Base-by-base conservation (phyloP, 2,888 invertebrate species). In the Ectobius pallidus region DNA sequence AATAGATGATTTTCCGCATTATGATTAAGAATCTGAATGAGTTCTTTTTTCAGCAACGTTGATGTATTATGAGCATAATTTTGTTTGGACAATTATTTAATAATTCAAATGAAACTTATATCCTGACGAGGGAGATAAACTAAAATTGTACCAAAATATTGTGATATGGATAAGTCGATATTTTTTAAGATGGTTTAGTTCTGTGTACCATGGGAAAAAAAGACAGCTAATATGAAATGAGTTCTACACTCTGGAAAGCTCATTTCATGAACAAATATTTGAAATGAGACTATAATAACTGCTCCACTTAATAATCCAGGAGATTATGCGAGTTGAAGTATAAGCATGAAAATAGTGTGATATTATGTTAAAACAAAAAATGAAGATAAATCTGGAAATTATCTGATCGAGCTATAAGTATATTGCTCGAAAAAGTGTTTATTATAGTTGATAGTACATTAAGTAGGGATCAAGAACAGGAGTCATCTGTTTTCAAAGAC, bases 331-430 rank as follows among this genome's bases (percentile, higher is more conserved):
- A 32, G 55, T 69, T 32, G 30, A 27, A 39, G n/a, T 22, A 69
- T 55, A 22, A 55, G n/a, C n/a, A n/a, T n/a, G n/a, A n/a, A n/a
- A 63, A 46, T 49, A 71, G 70, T 71, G 71, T 71, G 71, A 71
- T 71, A 70, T 62, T 69, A 42, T 70, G 18, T 70, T 46, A 20
- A 63, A 27, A 65, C 4, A 46, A 42, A 65, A 25, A 18, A 9
- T 1, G 20, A 14, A 55, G 20, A 55, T 14, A 18, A 46, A n/a
- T 9, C 18, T 9, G 25, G n/a, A 46, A 46, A 46, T 44, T 16
- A 32, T 25, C 3, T 4, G 16, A 34, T 61, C 22, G 71, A 71
- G 71, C 49, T 52, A 9, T n/a, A n/a, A n/a, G n/a, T n/a, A n/a
- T n/a, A 25, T 27, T 46, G 71, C 71, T 63, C 71, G 32, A 63